Conservation (phyloP, 2,797 vertebrate genomes). For the Pipistrellus pygmaeus region DNA sequence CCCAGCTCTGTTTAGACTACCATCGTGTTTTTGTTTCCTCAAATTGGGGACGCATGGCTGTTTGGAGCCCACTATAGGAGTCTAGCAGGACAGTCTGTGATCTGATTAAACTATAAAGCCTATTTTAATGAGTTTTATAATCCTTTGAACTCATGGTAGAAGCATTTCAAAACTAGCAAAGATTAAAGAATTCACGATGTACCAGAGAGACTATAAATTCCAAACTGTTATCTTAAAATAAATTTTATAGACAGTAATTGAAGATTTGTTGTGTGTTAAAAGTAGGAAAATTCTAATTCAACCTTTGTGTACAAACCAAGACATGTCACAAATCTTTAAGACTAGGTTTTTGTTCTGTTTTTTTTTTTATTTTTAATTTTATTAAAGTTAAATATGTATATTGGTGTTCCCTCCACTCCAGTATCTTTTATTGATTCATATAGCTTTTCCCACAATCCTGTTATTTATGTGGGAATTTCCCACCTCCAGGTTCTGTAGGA, state of each 20-base stretch:
- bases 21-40: neutral
- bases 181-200: constrained; percentile 24
- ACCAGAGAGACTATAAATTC: constrained; percentile 37
- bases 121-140: constrained; percentile 65
- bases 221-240: constrained; percentile 56
- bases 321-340: neutral
- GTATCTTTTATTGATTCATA: neutral
- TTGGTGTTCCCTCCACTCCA: neutral
- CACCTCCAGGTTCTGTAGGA: neutral
- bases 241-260: constrained; percentile 9
- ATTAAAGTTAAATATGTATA: constrained; percentile 39
- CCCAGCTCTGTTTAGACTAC: neutral
- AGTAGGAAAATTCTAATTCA: constrained; percentile 13
- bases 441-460: neutral
- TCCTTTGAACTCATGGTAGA: constrained; percentile 49
- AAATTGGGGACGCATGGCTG: neutral
- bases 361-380: neutral
- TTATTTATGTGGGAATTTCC: constrained; percentile 31
- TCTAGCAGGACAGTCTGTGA: neutral
- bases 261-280: constrained; percentile 49
- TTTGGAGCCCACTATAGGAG: neutral
- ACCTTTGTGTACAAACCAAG: constrained; percentile 26
- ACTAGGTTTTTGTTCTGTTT: neutral
- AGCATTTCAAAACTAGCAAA: constrained; percentile 50
- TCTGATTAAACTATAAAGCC: constrained; percentile 26